Evolutionary conservation across 2,797 vertebrate species (phyloP).

Genomic region (Thamnophis elegans): DNA sequence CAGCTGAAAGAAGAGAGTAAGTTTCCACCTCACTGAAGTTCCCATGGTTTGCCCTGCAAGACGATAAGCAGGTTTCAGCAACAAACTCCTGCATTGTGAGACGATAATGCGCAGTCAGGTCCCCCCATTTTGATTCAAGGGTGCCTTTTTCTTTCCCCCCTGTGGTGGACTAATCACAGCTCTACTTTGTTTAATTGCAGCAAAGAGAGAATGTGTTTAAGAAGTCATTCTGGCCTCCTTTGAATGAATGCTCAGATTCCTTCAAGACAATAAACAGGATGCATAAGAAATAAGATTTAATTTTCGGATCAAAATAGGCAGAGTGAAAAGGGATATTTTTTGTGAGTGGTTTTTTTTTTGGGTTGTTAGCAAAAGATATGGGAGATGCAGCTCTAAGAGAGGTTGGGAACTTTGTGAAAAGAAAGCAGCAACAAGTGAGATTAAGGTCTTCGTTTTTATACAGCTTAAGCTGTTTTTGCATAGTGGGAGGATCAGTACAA

Average conservation of each 20-base stretch:
- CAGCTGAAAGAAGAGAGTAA: constrained; percentile 86
- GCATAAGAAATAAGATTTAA: constrained; percentile 88
- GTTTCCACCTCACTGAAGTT: constrained; percentile 99
- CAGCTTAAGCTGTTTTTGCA: constrained; percentile 75
- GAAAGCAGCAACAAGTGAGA: constrained; percentile 84
- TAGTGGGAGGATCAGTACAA: constrained; percentile 74
- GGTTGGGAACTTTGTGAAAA: constrained; percentile 62
- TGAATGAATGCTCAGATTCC: constrained; percentile 91
- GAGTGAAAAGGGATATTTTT: constrained; percentile 72
- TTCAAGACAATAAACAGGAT: constrained; percentile 93
- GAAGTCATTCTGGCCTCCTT: constrained; percentile 97
- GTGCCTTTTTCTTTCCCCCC: constrained; percentile 98
- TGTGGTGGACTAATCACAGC: constrained; percentile 99
- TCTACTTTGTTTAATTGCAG: constrained; percentile 99
- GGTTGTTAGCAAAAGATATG: constrained; percentile 66
- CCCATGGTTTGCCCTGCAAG: constrained; percentile 97
- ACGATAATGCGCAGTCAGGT: constrained; percentile 98
- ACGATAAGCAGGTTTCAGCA: constrained; percentile 99
- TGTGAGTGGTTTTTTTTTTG: neutral
- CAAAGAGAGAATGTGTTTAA: constrained; percentile 99
- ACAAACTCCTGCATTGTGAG: constrained; percentile 99
- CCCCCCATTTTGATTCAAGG: constrained; percentile 99
- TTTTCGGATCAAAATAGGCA: constrained; percentile 83
- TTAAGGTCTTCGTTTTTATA: constrained; percentile 78
- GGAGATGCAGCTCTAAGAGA: constrained; percentile 75